Base-by-base conservation (phyloP, 2,888 invertebrate genomes). In the Caenorhabditis sulstoni region DNA sequence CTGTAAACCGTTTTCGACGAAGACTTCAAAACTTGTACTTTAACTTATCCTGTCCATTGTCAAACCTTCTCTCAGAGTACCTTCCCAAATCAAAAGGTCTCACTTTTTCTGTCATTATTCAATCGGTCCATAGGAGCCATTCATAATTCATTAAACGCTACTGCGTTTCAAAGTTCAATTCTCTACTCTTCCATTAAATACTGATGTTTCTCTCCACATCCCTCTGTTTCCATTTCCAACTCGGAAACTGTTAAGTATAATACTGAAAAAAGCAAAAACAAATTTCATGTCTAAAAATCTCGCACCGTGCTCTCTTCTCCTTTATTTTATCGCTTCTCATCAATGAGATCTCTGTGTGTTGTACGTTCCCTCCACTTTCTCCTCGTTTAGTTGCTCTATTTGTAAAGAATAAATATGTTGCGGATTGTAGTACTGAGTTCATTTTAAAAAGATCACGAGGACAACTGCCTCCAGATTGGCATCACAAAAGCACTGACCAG, bases 321-420 rank as follows among this genome's bases (percentile, higher is more conserved):
- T n/a, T n/a, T n/a, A n/a, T n/a, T n/a, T n/a, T n/a, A n/a, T 58
- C 57, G 57, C 57, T 41, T 58, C 57, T 58, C 57, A 58, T 58
- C 22, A 8, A 23, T n/a, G 14, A 9, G 58, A 58, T 58, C 58
- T 58, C 58, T 45, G 44, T 58, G 22, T 41, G 9, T 14, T 39
- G 53, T 35, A 53, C 53, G 16, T 18, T 53, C n/a, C 18, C n/a
- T n/a, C 16, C 29, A 16, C 18, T 9, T 35, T 52, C 3, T 29
- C 29, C 16, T 9, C 18, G 1, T 53, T 53, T 14, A 52, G 11
- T 37, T 5, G 3, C 7, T 7, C 3, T 29, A 3, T 5, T 29
- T 29, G 29, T 29, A 7, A 29, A n/a, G n/a, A 29, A 29, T 52
- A 29, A 52, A 52, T 52, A 3, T 14, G 1, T 29, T 12, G 23